phyloP scores from a whole-genome alignment of 2,888 invertebrate genomes.

The Noctua janthina region DNA sequence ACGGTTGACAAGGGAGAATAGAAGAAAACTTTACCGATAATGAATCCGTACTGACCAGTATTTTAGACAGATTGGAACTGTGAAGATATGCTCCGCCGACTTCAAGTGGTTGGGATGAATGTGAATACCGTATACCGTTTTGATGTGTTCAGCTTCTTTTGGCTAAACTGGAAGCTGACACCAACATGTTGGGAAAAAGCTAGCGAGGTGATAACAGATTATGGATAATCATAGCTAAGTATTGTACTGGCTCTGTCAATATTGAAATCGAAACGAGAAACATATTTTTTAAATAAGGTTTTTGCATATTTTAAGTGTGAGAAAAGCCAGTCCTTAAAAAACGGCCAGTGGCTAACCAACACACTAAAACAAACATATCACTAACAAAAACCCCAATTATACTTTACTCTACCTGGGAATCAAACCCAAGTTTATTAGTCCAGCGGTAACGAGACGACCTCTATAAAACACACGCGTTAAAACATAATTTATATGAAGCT shows the following conservation, averaged over 20 bases:
- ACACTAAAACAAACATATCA: slow-evolving; percentile 33
- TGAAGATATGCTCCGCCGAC: background rate
- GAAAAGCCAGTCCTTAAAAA: background rate
- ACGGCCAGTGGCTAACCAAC: background rate
- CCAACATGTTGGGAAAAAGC: background rate
- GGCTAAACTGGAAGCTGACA: background rate
- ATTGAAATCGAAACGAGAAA: background rate
- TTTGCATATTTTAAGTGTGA: background rate
- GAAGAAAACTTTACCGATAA: background rate
- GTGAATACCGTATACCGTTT: background rate
- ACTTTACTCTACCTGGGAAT: slow-evolving; percentile 33
- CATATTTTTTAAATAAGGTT: background rate
- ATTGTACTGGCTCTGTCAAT: background rate
- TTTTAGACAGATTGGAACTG: background rate
- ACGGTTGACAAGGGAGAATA: background rate
- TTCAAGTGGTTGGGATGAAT: too few relatives aligned
- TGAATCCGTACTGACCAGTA: background rate
- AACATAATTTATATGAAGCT: slow-evolving; percentile 53
- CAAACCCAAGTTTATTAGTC: slow-evolving; percentile 30
- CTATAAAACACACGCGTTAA: slow-evolving; percentile 61
- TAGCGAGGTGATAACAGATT: background rate
- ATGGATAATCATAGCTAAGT: background rate
- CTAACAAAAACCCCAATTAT: slow-evolving; percentile 38
- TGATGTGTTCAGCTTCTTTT: background rate
- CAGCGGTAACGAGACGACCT: slow-evolving; percentile 48